These are phyloP conservation scores for Thereva unica DNA, from an alignment of 2,888 invertebrate species.

Conservation along the genomic window DNA sequence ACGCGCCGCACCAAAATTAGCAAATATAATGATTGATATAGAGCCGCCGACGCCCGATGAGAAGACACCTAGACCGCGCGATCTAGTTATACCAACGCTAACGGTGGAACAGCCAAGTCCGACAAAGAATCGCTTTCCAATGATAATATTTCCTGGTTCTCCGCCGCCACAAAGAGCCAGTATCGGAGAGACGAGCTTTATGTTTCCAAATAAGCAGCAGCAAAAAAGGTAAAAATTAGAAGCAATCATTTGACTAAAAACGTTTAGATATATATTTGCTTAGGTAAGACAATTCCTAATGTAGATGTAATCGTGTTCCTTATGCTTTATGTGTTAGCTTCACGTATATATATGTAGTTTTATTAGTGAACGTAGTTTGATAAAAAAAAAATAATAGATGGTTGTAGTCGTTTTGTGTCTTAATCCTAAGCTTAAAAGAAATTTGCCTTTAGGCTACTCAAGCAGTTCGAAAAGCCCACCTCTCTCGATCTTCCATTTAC, in stretches of 20 bases:
- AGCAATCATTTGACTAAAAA: background rate
- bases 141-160: slow-evolving; percentile 61
- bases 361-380: background rate
- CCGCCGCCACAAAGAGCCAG: slow-evolving; percentile 62
- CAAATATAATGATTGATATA: slow-evolving; percentile 49
- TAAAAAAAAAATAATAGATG: too few relatives aligned
- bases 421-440: slow-evolving; percentile 14
- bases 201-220: slow-evolving; percentile 58
- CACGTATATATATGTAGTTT: slow-evolving; percentile 4
- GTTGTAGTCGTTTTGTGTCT: background rate
- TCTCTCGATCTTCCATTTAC: slow-evolving; percentile 66
- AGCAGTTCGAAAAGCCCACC: slow-evolving; percentile 67
- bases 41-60: slow-evolving; percentile 51
- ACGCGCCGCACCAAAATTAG: slow-evolving; percentile 30
- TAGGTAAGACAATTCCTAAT: too few relatives aligned
- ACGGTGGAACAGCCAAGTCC: slow-evolving; percentile 73
- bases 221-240: slow-evolving; percentile 55
- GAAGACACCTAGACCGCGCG: slow-evolving; percentile 56
- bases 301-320: too few relatives aligned
- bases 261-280: too few relatives aligned
- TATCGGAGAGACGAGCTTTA: slow-evolving; percentile 55
- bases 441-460: slow-evolving; percentile 60
- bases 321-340: too few relatives aligned
- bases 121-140: slow-evolving; percentile 61
- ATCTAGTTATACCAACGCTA: slow-evolving; percentile 66